Conservation (phyloP, 2,113 vertebrate species). For the Hippolais icterina region DNA sequence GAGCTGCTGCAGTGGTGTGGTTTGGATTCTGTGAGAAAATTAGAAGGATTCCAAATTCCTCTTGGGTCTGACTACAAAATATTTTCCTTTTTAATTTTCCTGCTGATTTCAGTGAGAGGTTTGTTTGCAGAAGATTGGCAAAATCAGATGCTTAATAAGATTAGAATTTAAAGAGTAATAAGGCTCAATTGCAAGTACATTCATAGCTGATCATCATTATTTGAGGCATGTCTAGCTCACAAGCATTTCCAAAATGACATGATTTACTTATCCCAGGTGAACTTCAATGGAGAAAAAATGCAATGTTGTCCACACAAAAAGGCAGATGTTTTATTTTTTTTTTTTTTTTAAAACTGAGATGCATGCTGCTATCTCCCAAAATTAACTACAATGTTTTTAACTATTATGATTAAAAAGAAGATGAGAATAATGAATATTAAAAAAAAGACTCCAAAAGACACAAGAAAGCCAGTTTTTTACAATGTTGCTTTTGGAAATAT, state of each 20-base stretch:
- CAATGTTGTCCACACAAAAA: neutral
- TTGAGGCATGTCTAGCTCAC: neutral
- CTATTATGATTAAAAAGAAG: neutral
- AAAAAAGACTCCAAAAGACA: neutral
- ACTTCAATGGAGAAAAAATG: neutral
- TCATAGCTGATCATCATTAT: conserved; percentile 1
- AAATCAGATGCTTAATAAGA: neutral
- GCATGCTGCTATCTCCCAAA: accelerated
- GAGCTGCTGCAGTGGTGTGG: neutral
- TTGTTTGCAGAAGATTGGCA: neutral
- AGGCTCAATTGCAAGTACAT: neutral
- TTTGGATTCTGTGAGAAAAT: neutral
- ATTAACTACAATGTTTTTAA: neutral
- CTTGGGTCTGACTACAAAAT: neutral
- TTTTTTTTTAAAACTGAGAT: neutral
- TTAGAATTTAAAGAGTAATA: conserved; percentile 15
- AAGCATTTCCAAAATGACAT: neutral
- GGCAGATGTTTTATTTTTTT: neutral
- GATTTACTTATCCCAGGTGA: neutral
- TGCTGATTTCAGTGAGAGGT: neutral
- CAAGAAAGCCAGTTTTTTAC: accelerated
- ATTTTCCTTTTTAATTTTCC: neutral
- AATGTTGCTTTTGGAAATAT: neutral
- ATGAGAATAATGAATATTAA: neutral
- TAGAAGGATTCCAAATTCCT: neutral